Evolutionary conservation across 1,140 invertebrate species (phyloP), one percentile per base, ranked within the genome.

Genomic region (Anoplolepis gracilipes): DNA sequence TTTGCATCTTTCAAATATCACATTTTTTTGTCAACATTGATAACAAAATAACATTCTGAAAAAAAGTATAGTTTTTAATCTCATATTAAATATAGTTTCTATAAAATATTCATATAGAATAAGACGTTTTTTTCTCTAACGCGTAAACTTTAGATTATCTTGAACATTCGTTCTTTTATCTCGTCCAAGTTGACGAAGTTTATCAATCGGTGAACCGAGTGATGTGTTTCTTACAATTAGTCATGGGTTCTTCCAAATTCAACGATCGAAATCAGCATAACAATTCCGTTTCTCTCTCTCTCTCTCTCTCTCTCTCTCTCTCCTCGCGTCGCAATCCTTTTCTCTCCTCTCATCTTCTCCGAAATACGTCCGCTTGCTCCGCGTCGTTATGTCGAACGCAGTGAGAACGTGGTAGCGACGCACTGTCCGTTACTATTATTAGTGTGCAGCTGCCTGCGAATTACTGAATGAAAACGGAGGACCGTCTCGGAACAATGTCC

Each of bases 371-470:
- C 79, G 84, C 75, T 86, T 69, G 69, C 42, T 89, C 62, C 69
- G 77, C 87, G 69, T 39, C 57, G 85, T 69, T 79, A 55, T 49
- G 77, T 82, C 64, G 89, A 69, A 82, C 81, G 75, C 77, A 81
- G 75, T 76, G 86, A 87, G 78, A 88, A 70, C 57, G 70, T 78
- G 70, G 79, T 67, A 87, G 84, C 77, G 85, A 79, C 53, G 53
- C 87, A 90, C 87, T 91, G 91, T 93, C 90, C 90, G 92, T 91
- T 92, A 94, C 93, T 94, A 94, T 94, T 94, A 94, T 94, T 94
- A 94, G 93, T 93, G 92, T 93, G 93, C 93, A 94, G 93, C 93
- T 94, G 93, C 91, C 92, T 92, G 91, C 91, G 92, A 94, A 93
- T 94, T 93, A 94, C 91, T 93, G 93, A 94, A 94, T 92, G 93